Evolutionary conservation across 2,797 vertebrate species (phyloP).

Genomic region (Falco concolor): DNA sequence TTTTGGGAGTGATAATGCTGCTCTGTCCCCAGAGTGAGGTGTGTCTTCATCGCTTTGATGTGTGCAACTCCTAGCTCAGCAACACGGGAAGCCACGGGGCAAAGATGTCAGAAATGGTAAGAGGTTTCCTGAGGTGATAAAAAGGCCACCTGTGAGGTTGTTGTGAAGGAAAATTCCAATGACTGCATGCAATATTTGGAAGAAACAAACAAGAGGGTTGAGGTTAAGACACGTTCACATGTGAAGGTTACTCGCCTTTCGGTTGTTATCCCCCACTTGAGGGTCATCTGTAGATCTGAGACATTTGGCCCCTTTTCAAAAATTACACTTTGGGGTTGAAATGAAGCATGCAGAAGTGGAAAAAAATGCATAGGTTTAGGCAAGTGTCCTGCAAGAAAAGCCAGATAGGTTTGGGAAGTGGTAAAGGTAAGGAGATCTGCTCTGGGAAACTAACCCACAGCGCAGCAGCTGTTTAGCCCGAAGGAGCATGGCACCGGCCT

Average conservation of each 20-base stretch:
- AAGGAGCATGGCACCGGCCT: not conserved
- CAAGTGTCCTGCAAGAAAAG: not conserved
- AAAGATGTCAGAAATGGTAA: conserved; percentile 37
- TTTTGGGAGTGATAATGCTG: not conserved
- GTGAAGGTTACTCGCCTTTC: not conserved
- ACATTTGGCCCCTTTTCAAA: not conserved
- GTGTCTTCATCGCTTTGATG: conserved; percentile 22
- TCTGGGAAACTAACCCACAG: not conserved
- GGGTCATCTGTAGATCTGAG: not conserved
- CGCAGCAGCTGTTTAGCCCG: accelerated
- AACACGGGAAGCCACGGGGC: not conserved
- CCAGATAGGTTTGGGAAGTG: not conserved
- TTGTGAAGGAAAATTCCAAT: conserved; percentile 46
- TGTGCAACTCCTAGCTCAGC: conserved; percentile 19
- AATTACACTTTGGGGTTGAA: not conserved
- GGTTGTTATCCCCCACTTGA: not conserved
- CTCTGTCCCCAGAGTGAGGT: conserved; percentile 22
- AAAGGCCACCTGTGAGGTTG: conserved; percentile 18
- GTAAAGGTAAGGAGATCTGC: not conserved
- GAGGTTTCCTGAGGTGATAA: conserved; percentile 42
- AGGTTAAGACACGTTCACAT: not conserved
- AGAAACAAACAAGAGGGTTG: not conserved
- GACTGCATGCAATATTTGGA: not conserved
- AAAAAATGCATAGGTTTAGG: not conserved
- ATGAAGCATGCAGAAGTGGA: not conserved